phyloP scores from a whole-genome alignment of 2,797 vertebrate species.

The Remorina albescens region DNA sequence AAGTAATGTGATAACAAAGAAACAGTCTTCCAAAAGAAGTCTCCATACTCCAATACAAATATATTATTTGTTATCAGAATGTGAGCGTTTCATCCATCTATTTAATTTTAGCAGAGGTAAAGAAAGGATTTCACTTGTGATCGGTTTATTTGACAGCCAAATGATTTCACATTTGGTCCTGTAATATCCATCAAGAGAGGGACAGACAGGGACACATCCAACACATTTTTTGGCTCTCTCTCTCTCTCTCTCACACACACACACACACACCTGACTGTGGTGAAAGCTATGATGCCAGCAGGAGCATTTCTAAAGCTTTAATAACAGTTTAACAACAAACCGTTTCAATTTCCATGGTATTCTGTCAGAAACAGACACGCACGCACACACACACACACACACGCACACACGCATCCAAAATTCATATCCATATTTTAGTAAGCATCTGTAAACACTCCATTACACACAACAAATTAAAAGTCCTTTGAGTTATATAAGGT shows the following conservation, averaged over 20 bases:
- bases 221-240: neutral
- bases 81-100: conserved; percentile 20
- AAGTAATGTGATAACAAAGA: conserved; percentile 17
- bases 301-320: conserved; percentile 1
- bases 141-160: conserved; percentile 1
- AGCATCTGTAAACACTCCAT: conserved; percentile 35
- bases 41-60: conserved; percentile 16
- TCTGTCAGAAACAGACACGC: conserved; percentile 29
- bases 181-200: conserved; percentile 7
- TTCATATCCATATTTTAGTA: conserved; percentile 15
- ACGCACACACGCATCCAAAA: conserved; percentile 14
- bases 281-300: neutral
- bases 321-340: conserved; percentile 56
- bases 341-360: conserved; percentile 16
- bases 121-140: neutral
- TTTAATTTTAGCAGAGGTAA: no score
- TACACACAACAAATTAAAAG: conserved; percentile 44
- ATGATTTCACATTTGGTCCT: conserved; percentile 10
- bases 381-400: conserved; percentile 9
- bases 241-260: neutral
- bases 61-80: conserved; percentile 25
- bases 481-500: conserved; percentile 25
- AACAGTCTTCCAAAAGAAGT: neutral
- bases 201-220: neutral
- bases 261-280: neutral